Evolutionary conservation across 2,888 invertebrate genomes (phyloP), one percentile per base, ranked within the genome.

Genomic region (Heteromurus nitidus): DNA sequence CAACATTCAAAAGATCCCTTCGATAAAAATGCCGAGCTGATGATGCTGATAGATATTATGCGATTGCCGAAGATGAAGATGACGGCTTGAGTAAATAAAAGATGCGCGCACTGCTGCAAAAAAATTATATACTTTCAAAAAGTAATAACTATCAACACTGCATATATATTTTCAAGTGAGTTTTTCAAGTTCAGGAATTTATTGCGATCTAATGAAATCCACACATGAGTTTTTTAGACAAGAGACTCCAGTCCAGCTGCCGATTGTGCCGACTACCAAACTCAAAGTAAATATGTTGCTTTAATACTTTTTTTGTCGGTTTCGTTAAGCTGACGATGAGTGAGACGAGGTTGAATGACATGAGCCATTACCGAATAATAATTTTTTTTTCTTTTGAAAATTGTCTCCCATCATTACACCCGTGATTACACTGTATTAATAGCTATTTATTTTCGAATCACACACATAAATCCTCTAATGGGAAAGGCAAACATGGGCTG

Each of bases 71-170:
- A 31, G 62, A 31, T n/a, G 62, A 5, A 5, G 62, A 62, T 62
- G 62, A 62, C 62, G 31, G 62, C 31, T 31, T 31, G 62, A 31
- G 62, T 62, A 62, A 62, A 62, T 62, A 62, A 62, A 30, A 62
- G n/a, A 47, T 47, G n/a, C 11, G 11, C 47, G 11, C n/a, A n/a
- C 16, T 47, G 47, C 13, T 36, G 36, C 36, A 36, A 36, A 36
- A 36, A 9, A 36, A 36, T 36, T 5, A 36, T 36, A 36, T 36
- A 36, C 36, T 13, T 36, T 36, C 7, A 36, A 36, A 9, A 36
- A 13, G 36, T 36, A 36, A 9, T 13, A 9, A 5, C 13, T 5
- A 36, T 9, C 36, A 5, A 36, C 36, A 36, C 7, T 36, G 36
- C 36, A 36, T 36, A 18, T 50, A 50, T 50, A 20, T 18, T 18